These are phyloP conservation scores for Meloe dianella DNA, from an alignment of 2,888 invertebrate species.

Conservation along the genomic window DNA sequence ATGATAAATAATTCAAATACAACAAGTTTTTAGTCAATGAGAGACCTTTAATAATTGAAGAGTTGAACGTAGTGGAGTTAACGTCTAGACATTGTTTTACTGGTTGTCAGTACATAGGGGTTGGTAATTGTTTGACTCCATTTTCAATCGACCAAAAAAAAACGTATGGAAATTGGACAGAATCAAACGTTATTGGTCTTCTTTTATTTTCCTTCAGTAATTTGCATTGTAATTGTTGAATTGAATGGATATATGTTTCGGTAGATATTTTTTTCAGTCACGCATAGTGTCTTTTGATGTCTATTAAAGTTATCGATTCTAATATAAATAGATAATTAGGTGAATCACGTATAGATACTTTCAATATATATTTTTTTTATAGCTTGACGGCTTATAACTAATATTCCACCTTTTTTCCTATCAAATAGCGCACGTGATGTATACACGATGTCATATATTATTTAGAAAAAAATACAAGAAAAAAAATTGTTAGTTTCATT, in stretches of 20 bases:
- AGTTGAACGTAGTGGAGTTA: background rate
- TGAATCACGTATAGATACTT: slow-evolving; percentile 28
- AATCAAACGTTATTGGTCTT: slow-evolving; percentile 6
- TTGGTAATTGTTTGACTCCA: background rate
- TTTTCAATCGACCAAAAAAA: background rate
- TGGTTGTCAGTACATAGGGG: slow-evolving; percentile 22
- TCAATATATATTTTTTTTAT: slow-evolving; percentile 19
- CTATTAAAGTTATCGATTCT: slow-evolving; percentile 29
- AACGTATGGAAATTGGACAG: background rate
- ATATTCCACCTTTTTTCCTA: slow-evolving; percentile 22
- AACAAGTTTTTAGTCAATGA: background rate
- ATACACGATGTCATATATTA: slow-evolving; percentile 15
- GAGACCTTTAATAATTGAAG: background rate
- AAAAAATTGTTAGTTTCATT: slow-evolving; percentile 13
- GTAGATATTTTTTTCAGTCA: slow-evolving; percentile 20
- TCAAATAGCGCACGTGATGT: slow-evolving; percentile 20
- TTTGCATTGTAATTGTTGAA: slow-evolving; percentile 12
- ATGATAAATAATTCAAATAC: background rate
- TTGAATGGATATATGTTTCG: slow-evolving; percentile 4
- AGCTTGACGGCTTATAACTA: slow-evolving; percentile 12
- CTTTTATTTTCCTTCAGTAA: background rate
- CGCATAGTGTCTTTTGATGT: slow-evolving; percentile 26
- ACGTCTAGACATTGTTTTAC: slow-evolving; percentile 17
- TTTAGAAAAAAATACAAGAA: slow-evolving; percentile 18
- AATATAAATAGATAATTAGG: slow-evolving; percentile 34